Percentiles rank a stretch among this genome's conserved stretches.
phyloP scores from a whole-genome alignment of 2,113 vertebrate genomes.

The Elachura formosa region DNA sequence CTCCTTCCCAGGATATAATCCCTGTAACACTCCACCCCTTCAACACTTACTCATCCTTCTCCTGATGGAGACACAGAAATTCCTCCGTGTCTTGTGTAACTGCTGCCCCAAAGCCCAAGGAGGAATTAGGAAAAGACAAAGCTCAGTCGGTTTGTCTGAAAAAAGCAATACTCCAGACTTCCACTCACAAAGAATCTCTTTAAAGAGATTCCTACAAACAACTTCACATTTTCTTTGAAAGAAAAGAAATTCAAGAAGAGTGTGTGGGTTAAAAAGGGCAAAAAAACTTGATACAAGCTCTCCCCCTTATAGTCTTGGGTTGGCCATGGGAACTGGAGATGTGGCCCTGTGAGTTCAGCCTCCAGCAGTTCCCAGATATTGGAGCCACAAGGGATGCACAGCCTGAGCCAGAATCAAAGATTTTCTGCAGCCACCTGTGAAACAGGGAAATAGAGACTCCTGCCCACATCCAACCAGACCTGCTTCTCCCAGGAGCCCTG shows the following conservation, averaged over 20 bases:
- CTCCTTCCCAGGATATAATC: constrained; percentile 14
- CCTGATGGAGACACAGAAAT: constrained; percentile 15
- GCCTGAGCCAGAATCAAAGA: not conserved
- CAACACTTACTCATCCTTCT: constrained; percentile 58
- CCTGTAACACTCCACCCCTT: constrained; percentile 38
- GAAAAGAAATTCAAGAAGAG: not conserved
- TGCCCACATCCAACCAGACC: not conserved
- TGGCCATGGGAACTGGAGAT: not conserved
- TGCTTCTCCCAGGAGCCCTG: not conserved
- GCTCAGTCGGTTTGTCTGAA: not conserved
- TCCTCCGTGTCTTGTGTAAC: not conserved
- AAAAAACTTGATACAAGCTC: not conserved
- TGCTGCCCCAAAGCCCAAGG: not conserved
- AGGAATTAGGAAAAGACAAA: not conserved
- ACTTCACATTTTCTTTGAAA: not conserved
- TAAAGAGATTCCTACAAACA: not conserved
- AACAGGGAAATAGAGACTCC: not conserved
- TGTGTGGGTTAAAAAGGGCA: not conserved
- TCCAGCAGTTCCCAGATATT: not conserved
- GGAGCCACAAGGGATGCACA: not conserved
- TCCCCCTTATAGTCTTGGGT: not conserved
- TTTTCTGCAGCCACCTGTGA: not conserved
- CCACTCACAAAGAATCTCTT: not conserved
- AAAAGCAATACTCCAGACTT: not conserved
- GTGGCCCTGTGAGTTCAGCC: not conserved